Base-by-base conservation (phyloP, 2,113 vertebrate genomes). In the Sprattus sprattus region DNA sequence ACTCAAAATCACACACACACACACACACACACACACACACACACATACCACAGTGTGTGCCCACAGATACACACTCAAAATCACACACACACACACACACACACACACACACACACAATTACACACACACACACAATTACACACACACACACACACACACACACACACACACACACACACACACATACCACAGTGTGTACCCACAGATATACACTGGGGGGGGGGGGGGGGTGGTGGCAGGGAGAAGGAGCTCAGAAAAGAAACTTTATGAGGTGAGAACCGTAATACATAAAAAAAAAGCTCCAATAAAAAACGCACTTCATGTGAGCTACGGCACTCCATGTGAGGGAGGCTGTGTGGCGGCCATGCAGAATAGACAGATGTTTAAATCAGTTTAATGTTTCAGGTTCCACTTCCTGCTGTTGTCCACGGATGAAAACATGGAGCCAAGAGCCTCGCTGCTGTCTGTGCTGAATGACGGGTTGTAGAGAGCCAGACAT, bases 311-410 rank as follows among this genome's bases (percentile, higher is more conserved):
- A 28, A 67, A 32, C 4, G 32, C 71, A 78, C 71, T 78, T 15
- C 71, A 44, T 44, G 0, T 78, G 71, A 44, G 71, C 71, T 39
- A 44, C 11, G 28, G 5, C n/a, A n/a, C n/a, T n/a, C n/a, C n/a
- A n/a, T n/a, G n/a, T n/a, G 71, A 78, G 71, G n/a, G 20, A n/a
- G n/a, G 60, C 60, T n/a, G 60, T n/a, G 60, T n/a, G 22, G 28
- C 16, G 71, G 28, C 4, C 32, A 39, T 39, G 11, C 71, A 78
- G 71, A 32, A 15, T 15, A 5, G 25, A 67, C 64, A 67, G 64
- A 67, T 67, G 7, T 67, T 67, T 67, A 67, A 67, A 67, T 67
- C 64, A 67, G 71, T 39, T 78, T 78, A 28, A 39, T 78, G 71
- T 39, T 78, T 78, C 32, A 28, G 10, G n/a, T 71, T 71, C 2